Evolutionary conservation across 2,113 vertebrate species (phyloP).

Genomic region (Thalassarche chlororhynchos): DNA sequence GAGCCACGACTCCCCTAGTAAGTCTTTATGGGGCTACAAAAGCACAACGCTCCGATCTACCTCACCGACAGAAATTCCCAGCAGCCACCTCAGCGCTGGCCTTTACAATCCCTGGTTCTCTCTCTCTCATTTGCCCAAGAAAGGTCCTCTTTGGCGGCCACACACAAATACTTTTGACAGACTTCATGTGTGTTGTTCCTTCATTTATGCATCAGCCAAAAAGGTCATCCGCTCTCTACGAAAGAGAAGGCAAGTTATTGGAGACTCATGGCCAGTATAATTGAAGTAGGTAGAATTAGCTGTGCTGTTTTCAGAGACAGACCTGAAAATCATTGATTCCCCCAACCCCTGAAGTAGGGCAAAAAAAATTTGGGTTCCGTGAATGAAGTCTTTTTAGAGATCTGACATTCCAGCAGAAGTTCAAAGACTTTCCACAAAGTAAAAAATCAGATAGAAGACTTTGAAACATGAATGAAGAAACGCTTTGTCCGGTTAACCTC

Average conservation of each 20-base stretch:
- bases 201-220: background rate
- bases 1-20: background rate
- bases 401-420: background rate
- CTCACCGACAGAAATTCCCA: background rate
- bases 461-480: slow-evolving; percentile 27
- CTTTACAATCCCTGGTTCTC: background rate
- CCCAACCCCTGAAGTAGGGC: background rate
- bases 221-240: background rate
- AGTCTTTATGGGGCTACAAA: background rate
- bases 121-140: background rate
- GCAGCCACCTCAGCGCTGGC: background rate
- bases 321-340: background rate
- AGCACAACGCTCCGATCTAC: background rate
- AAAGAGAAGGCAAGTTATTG: background rate
- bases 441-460: slow-evolving; percentile 23
- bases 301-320: background rate
- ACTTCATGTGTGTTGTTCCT: fast-evolving
- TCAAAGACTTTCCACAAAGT: background rate
- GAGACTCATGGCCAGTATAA: background rate
- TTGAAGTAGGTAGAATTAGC: background rate
- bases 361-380: background rate
- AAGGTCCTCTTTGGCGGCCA: background rate
- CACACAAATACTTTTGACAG: background rate
- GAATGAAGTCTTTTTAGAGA: background rate
- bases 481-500: slow-evolving; percentile 18